A percentile compares a stretch with the other conserved stretches of the same genome.
These are phyloP conservation scores for Seira ritae DNA, from an alignment of 2,888 invertebrate species.

Conservation along the genomic window DNA sequence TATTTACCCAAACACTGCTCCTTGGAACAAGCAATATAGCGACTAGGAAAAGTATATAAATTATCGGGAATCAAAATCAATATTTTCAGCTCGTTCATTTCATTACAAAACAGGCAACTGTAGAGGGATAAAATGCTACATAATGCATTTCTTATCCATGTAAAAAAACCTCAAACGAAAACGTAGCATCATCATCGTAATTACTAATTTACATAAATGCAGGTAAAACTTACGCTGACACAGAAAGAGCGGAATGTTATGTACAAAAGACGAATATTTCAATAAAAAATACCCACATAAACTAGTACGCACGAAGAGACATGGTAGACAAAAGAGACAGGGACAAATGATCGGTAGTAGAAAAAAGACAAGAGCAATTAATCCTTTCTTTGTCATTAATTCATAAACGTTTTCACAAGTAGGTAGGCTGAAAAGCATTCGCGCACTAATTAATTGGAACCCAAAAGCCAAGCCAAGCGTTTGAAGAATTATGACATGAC, in stretches of 20 bases:
- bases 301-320: no score
- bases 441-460: background rate
- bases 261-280: constrained; percentile 20
- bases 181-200: background rate
- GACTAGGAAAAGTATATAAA: constrained; percentile 50
- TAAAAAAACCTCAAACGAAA: background rate
- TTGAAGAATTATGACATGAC: background rate
- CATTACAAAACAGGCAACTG: background rate
- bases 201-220: background rate
- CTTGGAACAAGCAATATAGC: constrained; percentile 42
- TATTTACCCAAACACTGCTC: constrained; percentile 1
- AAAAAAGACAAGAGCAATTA: no score
- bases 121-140: constrained; percentile 38
- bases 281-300: no score
- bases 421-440: background rate
- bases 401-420: background rate
- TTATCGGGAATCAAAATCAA: background rate
- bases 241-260: constrained; percentile 30
- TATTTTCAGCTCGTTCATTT: constrained; percentile 27
- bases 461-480: no score
- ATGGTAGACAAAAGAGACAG: no score
- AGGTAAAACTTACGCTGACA: background rate
- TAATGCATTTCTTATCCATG: no score
- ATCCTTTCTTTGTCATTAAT: background rate
- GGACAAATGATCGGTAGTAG: no score